phyloP scores from a whole-genome alignment of 1,140 invertebrate species.

The Drosophila pandora region DNA sequence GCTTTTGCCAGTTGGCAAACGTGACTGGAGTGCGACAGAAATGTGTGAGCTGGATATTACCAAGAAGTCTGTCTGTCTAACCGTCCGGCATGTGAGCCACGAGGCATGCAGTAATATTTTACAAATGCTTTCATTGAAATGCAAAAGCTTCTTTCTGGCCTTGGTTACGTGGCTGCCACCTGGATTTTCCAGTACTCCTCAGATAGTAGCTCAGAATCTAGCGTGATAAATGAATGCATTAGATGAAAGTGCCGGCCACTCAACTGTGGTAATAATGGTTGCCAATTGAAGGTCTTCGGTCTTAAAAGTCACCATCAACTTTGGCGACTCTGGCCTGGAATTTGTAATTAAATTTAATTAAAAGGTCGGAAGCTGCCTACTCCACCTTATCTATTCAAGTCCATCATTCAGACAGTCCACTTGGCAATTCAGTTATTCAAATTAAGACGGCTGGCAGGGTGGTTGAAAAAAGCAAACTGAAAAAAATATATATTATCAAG shows the following conservation, averaged over 20 bases:
- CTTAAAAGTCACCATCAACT: conserved; percentile 48
- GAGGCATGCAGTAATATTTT: conserved; percentile 66
- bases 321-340: conserved; percentile 36
- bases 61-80: conserved; percentile 30
- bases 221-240: conserved; percentile 57
- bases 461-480: conserved; percentile 10
- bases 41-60: conserved; percentile 21
- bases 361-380: conserved; percentile 59
- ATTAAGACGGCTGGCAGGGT: conserved; percentile 42
- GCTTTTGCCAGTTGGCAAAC: conserved; percentile 66
- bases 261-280: conserved; percentile 26
- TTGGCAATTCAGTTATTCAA: conserved; percentile 81
- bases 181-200: conserved; percentile 28
- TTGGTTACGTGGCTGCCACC: conserved; percentile 53
- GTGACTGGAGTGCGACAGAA: conserved; percentile 75
- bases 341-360: conserved; percentile 82
- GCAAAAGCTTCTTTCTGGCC: conserved; percentile 57
- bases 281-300: conserved; percentile 22
- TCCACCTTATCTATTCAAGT: conserved; percentile 46
- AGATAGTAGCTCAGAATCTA: background rate
- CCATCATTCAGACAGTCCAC: conserved; percentile 69
- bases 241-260: conserved; percentile 35
- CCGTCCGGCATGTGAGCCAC: conserved; percentile 13
- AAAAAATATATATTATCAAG: conserved; percentile 64
- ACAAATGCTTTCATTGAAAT: conserved; percentile 64